phyloP scores from a whole-genome alignment of 2,797 vertebrate genomes.

The Darevskia nairensis region DNA sequence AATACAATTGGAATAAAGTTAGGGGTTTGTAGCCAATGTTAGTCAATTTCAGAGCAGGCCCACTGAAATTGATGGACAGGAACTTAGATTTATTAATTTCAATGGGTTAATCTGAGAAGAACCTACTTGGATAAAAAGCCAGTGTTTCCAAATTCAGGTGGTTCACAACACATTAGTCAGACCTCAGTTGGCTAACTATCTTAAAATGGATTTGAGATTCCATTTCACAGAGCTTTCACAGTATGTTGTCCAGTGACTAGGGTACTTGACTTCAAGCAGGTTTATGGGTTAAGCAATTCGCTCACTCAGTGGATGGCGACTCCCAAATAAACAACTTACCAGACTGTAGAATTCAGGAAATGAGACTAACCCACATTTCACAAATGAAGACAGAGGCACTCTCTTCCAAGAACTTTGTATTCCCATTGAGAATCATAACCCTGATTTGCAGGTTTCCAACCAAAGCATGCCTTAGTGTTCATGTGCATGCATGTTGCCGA shows the following conservation, averaged over 20 bases:
- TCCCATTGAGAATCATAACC: neutral
- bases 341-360: neutral
- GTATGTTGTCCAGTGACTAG: neutral
- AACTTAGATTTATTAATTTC: too few relatives aligned
- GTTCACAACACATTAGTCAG: neutral
- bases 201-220: slow-evolving; percentile 10
- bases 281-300: neutral
- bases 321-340: neutral
- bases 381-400: neutral
- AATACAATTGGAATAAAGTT: neutral
- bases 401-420: too few relatives aligned
- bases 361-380: neutral
- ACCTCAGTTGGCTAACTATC: neutral
- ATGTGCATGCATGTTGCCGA: neutral
- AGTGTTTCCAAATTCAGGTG: neutral
- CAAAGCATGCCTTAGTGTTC: neutral
- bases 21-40: too few relatives aligned
- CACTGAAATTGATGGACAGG: too few relatives aligned
- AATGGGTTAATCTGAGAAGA: too few relatives aligned
- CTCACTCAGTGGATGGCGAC: neutral
- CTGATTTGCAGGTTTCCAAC: neutral
- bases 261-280: neutral
- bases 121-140: too few relatives aligned
- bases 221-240: neutral
- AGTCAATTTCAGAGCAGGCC: too few relatives aligned